phyloP scores from a whole-genome alignment of 2,888 invertebrate species.

The Caenorhabditis sp. region DNA sequence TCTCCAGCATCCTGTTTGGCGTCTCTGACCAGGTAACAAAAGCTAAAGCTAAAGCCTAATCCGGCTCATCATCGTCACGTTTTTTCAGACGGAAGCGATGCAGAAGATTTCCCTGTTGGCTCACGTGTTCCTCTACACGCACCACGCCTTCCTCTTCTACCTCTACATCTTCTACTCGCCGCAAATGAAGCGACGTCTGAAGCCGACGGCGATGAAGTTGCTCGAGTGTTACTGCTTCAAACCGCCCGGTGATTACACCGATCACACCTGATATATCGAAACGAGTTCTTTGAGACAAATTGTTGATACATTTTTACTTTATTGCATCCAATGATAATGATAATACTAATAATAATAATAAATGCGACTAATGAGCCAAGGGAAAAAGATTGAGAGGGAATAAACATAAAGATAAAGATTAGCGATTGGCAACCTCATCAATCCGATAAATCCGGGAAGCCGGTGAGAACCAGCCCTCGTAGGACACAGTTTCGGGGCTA shows the following conservation, averaged over 20 bases:
- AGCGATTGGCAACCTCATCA: constrained; percentile 80
- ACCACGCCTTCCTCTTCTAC: constrained; percentile 77
- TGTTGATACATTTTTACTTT: constrained; percentile 16
- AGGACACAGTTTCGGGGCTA: constrained; percentile 88
- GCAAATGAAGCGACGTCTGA: constrained; percentile 73
- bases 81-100: constrained; percentile 57
- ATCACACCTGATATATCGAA: constrained; percentile 59
- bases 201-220: constrained; percentile 75
- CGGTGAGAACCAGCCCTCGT: constrained; percentile 90
- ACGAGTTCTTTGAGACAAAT: too few species aligned
- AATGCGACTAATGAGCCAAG: too few species aligned
- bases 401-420: background rate
- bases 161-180: constrained; percentile 78
- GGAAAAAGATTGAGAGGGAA: constrained; percentile 1
- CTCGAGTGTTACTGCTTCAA: constrained; percentile 78
- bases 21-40: constrained; percentile 64
- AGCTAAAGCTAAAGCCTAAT: background rate
- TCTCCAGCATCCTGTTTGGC: constrained; percentile 65
- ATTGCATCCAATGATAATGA: too few species aligned
- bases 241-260: constrained; percentile 61
- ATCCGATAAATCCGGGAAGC: constrained; percentile 83
- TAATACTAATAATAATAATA: too few species aligned
- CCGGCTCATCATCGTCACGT: background rate
- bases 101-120: constrained; percentile 68
- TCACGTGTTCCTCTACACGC: constrained; percentile 75